These are phyloP conservation scores for Smutsia temminckii DNA, from an alignment of 2,797 vertebrate species.

Conservation along the genomic window DNA sequence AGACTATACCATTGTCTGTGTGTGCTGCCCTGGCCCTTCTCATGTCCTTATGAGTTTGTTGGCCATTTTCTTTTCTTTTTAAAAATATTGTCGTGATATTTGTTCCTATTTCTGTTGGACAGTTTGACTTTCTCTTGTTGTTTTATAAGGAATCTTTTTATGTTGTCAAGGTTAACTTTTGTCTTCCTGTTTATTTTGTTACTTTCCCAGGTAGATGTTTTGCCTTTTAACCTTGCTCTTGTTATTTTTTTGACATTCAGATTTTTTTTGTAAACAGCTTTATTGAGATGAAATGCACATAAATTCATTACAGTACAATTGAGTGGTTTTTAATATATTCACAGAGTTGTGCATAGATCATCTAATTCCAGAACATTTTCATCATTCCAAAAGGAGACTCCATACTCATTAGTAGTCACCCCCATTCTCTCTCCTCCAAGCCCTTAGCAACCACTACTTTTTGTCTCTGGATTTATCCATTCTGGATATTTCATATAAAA, in stretches of 20 bases:
- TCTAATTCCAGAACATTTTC: neutral
- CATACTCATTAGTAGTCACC: neutral
- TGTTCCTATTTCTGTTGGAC: neutral
- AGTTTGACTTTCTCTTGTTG: neutral
- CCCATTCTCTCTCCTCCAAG: neutral
- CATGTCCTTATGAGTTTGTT: neutral
- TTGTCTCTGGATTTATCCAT: neutral
- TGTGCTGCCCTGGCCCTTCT: neutral
- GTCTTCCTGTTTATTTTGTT: slow-evolving; percentile 7
- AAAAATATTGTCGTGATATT: neutral
- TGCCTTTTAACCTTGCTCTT: neutral
- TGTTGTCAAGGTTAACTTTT: neutral
- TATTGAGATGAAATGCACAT: slow-evolving; percentile 8
- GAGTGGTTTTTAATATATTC: neutral
- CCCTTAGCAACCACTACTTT: neutral
- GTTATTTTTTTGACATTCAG: slow-evolving; percentile 28
- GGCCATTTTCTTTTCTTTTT: neutral
- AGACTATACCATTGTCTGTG: neutral
- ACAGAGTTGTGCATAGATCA: neutral
- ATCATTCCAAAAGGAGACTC: neutral
- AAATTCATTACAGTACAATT: neutral
- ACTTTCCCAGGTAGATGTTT: slow-evolving; percentile 6
- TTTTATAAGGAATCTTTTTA: neutral
- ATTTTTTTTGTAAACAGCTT: neutral
- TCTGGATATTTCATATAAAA: neutral